phyloP scores from a whole-genome alignment of 2,113 vertebrate species.

The Chiloscyllium plagiosum region DNA sequence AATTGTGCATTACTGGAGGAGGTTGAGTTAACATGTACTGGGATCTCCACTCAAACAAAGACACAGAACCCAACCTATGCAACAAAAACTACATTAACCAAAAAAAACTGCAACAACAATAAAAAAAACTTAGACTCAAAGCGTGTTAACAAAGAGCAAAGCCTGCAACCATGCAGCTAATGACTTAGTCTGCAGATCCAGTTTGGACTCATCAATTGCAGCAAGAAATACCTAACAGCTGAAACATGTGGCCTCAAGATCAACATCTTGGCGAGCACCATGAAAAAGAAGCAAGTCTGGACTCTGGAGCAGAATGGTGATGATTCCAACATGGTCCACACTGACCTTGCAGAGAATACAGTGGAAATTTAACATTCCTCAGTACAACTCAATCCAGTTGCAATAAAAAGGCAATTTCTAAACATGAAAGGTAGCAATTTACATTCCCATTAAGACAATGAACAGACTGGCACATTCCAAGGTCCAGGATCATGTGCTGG shows the following conservation, averaged over 20 bases:
- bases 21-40: background rate
- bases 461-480: too few relatives aligned
- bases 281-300: conserved; percentile 99
- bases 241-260: conserved; percentile 96
- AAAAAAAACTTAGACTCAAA: background rate
- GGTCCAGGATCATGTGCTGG: too few relatives aligned
- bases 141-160: background rate
- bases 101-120: background rate
- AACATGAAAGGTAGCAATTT: too few relatives aligned
- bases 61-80: conserved; percentile 34
- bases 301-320: conserved; percentile 88
- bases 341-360: too few relatives aligned
- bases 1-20: background rate
- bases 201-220: conserved; percentile 93
- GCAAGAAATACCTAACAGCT: conserved; percentile 93
- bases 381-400: too few relatives aligned
- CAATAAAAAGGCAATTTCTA: too few relatives aligned
- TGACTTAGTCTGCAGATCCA: conserved; percentile 93
- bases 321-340: conserved; percentile 67
- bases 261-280: conserved; percentile 85
- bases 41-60: conserved; percentile 32
- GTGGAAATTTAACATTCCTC: too few relatives aligned
- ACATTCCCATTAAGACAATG: too few relatives aligned
- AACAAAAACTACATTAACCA: background rate
- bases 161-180: conserved; percentile 71